These are phyloP conservation scores for Dilophus febrilis DNA, from an alignment of 2,888 invertebrate genomes.

Conservation along the genomic window DNA sequence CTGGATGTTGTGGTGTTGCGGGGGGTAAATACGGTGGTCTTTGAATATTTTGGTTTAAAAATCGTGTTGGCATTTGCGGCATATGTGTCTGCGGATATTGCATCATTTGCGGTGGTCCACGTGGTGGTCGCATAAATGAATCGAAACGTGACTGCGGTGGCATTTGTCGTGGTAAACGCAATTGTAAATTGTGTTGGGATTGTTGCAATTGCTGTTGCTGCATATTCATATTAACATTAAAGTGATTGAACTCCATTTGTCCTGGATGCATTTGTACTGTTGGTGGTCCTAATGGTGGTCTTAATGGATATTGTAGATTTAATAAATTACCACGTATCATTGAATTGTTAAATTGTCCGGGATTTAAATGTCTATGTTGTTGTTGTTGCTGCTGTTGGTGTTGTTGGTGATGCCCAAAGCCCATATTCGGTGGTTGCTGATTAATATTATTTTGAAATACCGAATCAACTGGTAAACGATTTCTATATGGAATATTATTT, in stretches of 20 bases:
- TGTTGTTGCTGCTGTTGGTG: not conserved
- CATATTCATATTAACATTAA: too few relatives aligned
- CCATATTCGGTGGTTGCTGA: not conserved
- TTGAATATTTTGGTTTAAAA: slow-evolving; percentile 1
- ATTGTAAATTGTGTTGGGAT: not conserved
- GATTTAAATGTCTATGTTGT: not conserved
- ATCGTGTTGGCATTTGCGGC: not conserved
- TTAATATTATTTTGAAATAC: too few relatives aligned
- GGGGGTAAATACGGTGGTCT: not conserved
- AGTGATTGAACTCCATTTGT: too few relatives aligned
- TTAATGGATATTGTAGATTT: too few relatives aligned
- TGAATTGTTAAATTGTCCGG: too few relatives aligned
- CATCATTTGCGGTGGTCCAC: not conserved
- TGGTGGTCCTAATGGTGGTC: slow-evolving; percentile 11
- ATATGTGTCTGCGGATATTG: not conserved
- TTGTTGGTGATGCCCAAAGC: not conserved
- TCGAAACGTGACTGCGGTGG: slow-evolving; percentile 6
- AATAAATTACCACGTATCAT: not conserved
- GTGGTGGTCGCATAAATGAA: not conserved
- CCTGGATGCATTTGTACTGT: slow-evolving; percentile 10
- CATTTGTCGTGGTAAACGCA: not conserved
- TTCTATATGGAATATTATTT: too few relatives aligned
- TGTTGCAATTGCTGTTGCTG: too few relatives aligned
- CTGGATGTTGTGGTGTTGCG: not conserved
- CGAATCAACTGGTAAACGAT: too few relatives aligned